phyloP scores from a whole-genome alignment of 2,113 vertebrate genomes.

The Engystomops pustulosus region DNA sequence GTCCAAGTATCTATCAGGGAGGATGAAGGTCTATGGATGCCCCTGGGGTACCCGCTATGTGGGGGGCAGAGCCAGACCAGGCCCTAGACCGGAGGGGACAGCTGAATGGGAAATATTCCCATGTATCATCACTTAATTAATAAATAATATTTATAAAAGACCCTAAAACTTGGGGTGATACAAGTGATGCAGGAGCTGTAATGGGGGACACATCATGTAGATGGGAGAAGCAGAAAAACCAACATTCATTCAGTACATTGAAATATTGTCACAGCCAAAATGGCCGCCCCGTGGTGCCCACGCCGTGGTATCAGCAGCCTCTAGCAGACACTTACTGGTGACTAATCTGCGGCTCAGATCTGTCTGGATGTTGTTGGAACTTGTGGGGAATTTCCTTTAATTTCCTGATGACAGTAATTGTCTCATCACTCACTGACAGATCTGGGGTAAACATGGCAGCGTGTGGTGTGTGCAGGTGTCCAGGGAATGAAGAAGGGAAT shows the following conservation, averaged over 20 bases:
- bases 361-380: neutral
- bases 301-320: too few species aligned
- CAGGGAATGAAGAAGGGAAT: too few species aligned
- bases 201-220: too few species aligned
- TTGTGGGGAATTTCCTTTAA: constrained; percentile 4
- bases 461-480: neutral
- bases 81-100: too few species aligned
- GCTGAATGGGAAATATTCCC: too few species aligned
- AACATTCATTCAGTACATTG: too few species aligned
- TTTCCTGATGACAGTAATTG: neutral
- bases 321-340: neutral
- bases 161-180: too few species aligned
- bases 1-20: neutral
- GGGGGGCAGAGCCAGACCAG: too few species aligned
- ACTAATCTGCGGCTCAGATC: constrained; percentile 16
- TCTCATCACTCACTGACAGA: neutral
- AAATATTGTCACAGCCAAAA: neutral
- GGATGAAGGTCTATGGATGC: neutral
- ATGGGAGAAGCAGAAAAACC: too few species aligned
- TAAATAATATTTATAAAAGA: too few species aligned
- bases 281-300: neutral
- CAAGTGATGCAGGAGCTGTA: too few species aligned
- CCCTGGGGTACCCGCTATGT: neutral
- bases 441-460: neutral
- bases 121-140: too few species aligned